phyloP scores from a whole-genome alignment of 2,113 vertebrate species.

The Synchiropus splendidus region DNA sequence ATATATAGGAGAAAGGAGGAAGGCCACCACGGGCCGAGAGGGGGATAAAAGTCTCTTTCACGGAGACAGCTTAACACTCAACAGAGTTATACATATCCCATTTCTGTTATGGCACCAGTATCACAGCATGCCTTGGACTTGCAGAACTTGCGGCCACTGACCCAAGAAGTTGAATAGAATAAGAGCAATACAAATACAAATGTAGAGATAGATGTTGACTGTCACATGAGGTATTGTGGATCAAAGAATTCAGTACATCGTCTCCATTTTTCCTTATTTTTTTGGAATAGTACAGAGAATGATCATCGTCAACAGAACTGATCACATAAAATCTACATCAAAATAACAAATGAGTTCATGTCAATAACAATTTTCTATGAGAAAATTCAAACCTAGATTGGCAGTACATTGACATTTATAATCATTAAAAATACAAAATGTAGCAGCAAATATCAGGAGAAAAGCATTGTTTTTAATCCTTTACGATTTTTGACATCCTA shows the following conservation, averaged over 20 bases:
- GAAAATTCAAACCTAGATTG: constrained; percentile 89
- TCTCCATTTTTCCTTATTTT: constrained; percentile 71
- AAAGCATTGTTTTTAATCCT: constrained; percentile 73
- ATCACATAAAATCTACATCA: constrained; percentile 83
- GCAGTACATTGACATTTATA: constrained; percentile 84
- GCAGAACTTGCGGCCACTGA: constrained; percentile 68
- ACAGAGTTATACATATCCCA: constrained; percentile 62
- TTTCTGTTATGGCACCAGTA: constrained; percentile 65
- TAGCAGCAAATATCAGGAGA: constrained; percentile 96
- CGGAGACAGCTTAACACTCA: constrained; percentile 69
- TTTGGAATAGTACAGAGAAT: constrained; percentile 92
- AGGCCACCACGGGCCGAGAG: constrained; percentile 48
- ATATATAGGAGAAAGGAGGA: constrained; percentile 52
- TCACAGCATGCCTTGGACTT: constrained; percentile 65
- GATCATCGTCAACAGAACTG: constrained; percentile 64
- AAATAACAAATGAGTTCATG: constrained; percentile 73
- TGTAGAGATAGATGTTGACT: constrained; percentile 70
- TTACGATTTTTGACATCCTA: constrained; percentile 38
- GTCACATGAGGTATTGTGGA: constrained; percentile 95
- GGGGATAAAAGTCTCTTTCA: constrained; percentile 67
- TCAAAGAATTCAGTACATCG: constrained; percentile 66
- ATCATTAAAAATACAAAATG: constrained; percentile 70
- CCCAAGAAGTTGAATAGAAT: constrained; percentile 54
- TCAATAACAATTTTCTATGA: constrained; percentile 91
- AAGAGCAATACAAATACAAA: constrained; percentile 45